Conservation (phyloP, 2,888 invertebrate species). For the Cetonia aurata region DNA sequence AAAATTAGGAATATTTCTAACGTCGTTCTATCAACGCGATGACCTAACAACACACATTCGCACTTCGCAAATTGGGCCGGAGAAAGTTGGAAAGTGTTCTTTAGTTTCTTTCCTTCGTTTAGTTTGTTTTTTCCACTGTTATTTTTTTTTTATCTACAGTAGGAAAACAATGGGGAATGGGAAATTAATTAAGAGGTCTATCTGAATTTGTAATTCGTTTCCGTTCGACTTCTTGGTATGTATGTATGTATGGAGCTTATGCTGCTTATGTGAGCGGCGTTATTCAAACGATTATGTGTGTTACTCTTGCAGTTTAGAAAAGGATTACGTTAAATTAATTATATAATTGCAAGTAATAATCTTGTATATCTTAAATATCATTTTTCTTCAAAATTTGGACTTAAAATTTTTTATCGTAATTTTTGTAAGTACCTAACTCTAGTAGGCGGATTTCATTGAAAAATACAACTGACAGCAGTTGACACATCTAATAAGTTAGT, state of each 20-base stretch:
- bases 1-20: constrained; percentile 33
- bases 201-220: constrained; percentile 19
- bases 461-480: no score
- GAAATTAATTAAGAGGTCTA: constrained; percentile 15
- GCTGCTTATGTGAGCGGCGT: constrained; percentile 4
- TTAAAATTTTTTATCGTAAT: no score
- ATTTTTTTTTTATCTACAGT: constrained; percentile 5
- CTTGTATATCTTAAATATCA: no score
- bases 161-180: constrained; percentile 30
- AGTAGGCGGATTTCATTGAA: no score
- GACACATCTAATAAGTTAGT: no score
- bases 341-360: constrained; percentile 17
- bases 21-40: neutral
- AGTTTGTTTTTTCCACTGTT: neutral
- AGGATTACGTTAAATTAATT: constrained; percentile 27
- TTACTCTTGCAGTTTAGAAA: neutral
- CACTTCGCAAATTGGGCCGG: constrained; percentile 24
- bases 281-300: constrained; percentile 22
- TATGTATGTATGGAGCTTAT: no score
- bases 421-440: no score
- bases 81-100: constrained; percentile 39
- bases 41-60: constrained; percentile 23
- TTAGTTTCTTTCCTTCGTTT: constrained; percentile 2
- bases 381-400: no score
- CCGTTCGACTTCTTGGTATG: neutral